Evolutionary conservation across 2,888 invertebrate species (phyloP), one percentile per base, ranked within the genome.

Genomic region (Pseudeuparius sepicola): DNA sequence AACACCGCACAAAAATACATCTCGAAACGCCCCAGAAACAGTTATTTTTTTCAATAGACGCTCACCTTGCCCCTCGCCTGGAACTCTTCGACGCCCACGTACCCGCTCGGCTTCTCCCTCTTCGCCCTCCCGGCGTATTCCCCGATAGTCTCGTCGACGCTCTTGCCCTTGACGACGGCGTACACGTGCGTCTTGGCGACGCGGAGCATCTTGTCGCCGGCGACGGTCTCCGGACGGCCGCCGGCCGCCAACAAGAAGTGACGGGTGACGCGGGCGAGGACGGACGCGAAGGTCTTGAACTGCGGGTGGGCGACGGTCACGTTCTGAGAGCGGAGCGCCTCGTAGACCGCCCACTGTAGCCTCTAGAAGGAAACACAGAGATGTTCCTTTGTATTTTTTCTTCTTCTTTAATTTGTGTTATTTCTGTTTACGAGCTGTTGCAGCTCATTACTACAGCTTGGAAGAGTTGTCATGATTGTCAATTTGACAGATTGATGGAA

Each of bases 311-410:
- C 68, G 64, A 75, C 70, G 1, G 71, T 71, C 52, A 84, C 75
- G 24, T 82, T 81, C 56, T 78, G 77, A 14, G 68, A 66, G 25
- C 81, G 72, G 11, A 86, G 62, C 1, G 85, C 80, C 51, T 82
- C 78, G 2, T 83, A 77, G 3, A 85, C 82, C 1, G 85, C 84
- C 84, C 84, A 85, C 11, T 84, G 62, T 14, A 86, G 64, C 69
- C 86, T 86, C 82, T 80, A 56, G 27, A 61, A 59, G 39, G 20
- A 41, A 36, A 20, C n/a, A n/a, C n/a, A n/a, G n/a, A n/a, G n/a
- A n/a, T n/a, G n/a, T n/a, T n/a, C n/a, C n/a, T n/a, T n/a, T n/a
- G n/a, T n/a, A n/a, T n/a, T n/a, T n/a, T n/a, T n/a, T n/a, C n/a
- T n/a, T n/a, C n/a, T n/a, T n/a, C n/a, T n/a, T n/a, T n/a, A n/a